phyloP scores from a whole-genome alignment of 2,888 invertebrate species.

The Crioceris asparagi region DNA sequence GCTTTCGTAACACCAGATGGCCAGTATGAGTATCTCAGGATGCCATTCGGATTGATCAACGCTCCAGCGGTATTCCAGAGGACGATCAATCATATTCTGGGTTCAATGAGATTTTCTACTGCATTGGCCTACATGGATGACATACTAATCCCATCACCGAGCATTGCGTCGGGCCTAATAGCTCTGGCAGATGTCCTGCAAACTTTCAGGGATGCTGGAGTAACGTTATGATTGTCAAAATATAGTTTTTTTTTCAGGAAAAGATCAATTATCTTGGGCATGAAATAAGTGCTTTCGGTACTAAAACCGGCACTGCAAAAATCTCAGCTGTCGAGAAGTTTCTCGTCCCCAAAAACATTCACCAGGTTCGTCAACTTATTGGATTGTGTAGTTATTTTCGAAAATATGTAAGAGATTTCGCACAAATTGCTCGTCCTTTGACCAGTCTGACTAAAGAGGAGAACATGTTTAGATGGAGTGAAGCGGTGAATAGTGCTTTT shows the following conservation, averaged over 20 bases:
- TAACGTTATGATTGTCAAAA: neutral
- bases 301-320: neutral
- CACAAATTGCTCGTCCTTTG: conserved; percentile 16
- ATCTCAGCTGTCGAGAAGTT: neutral
- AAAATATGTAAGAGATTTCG: conserved; percentile 18
- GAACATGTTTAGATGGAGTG: neutral
- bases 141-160: neutral
- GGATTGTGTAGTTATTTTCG: conserved; percentile 18
- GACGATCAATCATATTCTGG: neutral
- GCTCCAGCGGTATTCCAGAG: conserved; percentile 18
- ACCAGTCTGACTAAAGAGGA: conserved; percentile 13
- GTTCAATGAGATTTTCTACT: neutral
- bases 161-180: neutral
- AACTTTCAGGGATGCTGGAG: neutral
- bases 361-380: conserved; percentile 5
- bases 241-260: conserved; percentile 1
- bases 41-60: conserved; percentile 29
- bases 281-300: conserved; percentile 1
- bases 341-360: conserved; percentile 5
- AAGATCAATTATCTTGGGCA: conserved; percentile 1
- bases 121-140: neutral
- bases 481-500: conserved; percentile 2
- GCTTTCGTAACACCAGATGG: conserved; percentile 6
- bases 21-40: conserved; percentile 23
- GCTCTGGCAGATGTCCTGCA: neutral